Percentiles rank a stretch among this genome's conserved stretches.
Evolutionary conservation across 2,113 vertebrate species (phyloP).

Genomic region (Nothocercus julius): DNA sequence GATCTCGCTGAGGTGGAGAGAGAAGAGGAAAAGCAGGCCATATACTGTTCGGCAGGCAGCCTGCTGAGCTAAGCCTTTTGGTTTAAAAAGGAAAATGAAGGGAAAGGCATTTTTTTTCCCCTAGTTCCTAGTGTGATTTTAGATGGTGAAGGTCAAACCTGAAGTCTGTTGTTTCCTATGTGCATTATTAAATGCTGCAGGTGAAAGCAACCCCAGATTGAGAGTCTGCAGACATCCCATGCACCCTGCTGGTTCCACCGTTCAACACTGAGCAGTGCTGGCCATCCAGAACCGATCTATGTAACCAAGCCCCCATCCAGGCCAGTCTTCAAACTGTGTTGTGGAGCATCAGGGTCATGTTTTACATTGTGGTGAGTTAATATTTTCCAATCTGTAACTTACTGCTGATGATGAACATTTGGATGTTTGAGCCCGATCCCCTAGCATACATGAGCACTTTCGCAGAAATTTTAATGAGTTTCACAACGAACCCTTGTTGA

Average conservation of each 20-base stretch:
- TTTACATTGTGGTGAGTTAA: background rate
- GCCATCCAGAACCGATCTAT: rapidly evolving
- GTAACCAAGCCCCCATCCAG: background rate
- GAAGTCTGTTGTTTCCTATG: background rate
- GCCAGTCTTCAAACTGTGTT: background rate
- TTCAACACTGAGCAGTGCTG: rapidly evolving
- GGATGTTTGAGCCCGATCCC: background rate
- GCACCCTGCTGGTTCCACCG: background rate
- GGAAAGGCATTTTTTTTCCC: background rate
- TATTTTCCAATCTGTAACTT: conserved; percentile 29
- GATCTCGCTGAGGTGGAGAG: background rate
- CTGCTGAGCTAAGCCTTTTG: background rate
- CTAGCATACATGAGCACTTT: background rate
- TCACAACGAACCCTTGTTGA: background rate
- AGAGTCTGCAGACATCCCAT: no score
- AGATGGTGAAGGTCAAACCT: background rate
- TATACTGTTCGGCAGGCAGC: background rate
- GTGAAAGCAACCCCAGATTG: background rate
- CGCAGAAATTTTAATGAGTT: background rate
- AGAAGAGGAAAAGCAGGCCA: background rate
- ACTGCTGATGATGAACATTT: background rate
- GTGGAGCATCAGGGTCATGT: background rate
- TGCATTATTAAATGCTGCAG: background rate
- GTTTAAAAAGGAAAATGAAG: background rate
- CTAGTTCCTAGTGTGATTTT: background rate